Base-by-base conservation (phyloP, 2,888 invertebrate species). In the Cephus pulcher region DNA sequence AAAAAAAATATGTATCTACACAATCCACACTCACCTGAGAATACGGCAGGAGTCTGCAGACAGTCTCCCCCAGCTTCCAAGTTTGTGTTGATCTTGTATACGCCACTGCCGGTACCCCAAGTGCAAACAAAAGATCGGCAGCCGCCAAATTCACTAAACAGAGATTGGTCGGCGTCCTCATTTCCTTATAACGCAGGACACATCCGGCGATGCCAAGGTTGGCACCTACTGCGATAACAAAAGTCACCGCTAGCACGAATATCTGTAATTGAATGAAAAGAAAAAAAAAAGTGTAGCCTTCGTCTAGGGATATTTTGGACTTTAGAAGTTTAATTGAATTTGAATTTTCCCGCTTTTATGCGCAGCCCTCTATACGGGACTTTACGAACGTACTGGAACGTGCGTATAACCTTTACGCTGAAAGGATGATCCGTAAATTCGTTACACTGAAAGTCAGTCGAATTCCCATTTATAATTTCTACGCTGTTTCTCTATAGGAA, bases 91-190 rank as follows among this genome's bases (percentile, higher is more conserved):
- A 85, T 80, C 94, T 91, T 11, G 93, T 92, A 82, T 92, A 92
- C 32, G 93, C 93, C 75, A 94, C 92, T 11, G 92, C 92, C 4
- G 94, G 94, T 81, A 93, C 93, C 70, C 93, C 93, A 37, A 93
- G 82, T 34, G 93, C 93, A 85, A 94, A 94, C 75, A 94, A 87
- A 80, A 95, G 90, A 91, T 96, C 96, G 34, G 95, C 94, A 80
- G 94, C 94, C 23, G 95, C 95, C 85, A 94, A 89, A 88, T 94
- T 94, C 82, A 93, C 92, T 77, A 94, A 92, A 88, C 93, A 93
- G 84, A 93, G 92, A 87, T 94, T 94, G 81, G 93, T 93, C 79
- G 94, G 93, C 68, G 94, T 93, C 84, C 93, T 90, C 92, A 93
- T 93, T 85, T 93, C 93, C 70, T 93, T 88, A 84, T 92, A 93